Evolutionary conservation across 2,797 vertebrate species (phyloP).

Genomic region (Darevskia mixta): DNA sequence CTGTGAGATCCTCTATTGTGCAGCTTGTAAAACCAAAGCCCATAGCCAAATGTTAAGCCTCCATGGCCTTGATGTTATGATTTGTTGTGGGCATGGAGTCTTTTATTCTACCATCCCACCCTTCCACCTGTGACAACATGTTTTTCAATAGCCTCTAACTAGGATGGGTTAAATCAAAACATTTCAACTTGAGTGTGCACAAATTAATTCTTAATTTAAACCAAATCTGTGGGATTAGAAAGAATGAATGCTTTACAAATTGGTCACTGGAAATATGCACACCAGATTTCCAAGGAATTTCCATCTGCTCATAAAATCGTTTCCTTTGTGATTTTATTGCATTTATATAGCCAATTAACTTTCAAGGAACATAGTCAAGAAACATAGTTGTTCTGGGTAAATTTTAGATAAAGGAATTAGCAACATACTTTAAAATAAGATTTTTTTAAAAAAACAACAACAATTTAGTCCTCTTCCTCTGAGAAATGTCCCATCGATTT

Average conservation of each 20-base stretch:
- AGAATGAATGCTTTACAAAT: slow-evolving; percentile 45
- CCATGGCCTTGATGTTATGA: background rate
- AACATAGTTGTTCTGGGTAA: slow-evolving; percentile 14
- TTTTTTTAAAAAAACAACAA: background rate
- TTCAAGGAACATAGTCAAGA: slow-evolving; percentile 7
- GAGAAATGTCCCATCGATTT: background rate
- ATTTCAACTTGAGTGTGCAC: background rate
- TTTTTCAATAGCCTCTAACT: slow-evolving; percentile 38
- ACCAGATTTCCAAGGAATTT: slow-evolving; percentile 49
- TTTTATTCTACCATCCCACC: background rate
- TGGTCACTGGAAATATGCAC: slow-evolving; percentile 36
- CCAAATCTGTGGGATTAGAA: slow-evolving; percentile 24
- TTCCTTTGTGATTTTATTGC: slow-evolving; percentile 38
- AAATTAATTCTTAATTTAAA: slow-evolving; percentile 42
- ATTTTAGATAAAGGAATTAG: background rate
- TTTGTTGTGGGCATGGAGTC: background rate
- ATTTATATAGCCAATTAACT: slow-evolving; percentile 27
- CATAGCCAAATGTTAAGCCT: background rate
- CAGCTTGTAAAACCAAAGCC: background rate
- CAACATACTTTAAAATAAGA: background rate
- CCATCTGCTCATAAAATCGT: slow-evolving; percentile 30
- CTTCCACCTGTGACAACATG: slow-evolving; percentile 12
- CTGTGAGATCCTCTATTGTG: background rate
- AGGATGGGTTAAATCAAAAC: slow-evolving; percentile 35
- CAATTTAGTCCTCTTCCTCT: background rate